These are phyloP conservation scores for Thumatha senex DNA, from an alignment of 2,888 invertebrate species.

Conservation along the genomic window DNA sequence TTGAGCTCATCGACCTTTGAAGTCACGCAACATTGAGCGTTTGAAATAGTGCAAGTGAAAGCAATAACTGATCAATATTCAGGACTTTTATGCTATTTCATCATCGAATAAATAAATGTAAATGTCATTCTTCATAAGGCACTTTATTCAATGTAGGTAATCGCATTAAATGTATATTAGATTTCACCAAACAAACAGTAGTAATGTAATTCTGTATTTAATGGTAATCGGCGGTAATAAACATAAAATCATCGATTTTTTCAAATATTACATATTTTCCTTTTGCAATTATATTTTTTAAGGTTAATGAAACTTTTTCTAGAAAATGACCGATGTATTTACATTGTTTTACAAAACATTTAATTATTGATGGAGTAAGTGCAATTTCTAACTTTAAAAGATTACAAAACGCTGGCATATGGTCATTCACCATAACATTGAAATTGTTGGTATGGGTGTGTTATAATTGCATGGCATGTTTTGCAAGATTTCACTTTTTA, in stretches of 20 bases:
- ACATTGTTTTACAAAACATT: constrained; percentile 2
- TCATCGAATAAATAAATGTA: no score
- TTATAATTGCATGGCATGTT: constrained; percentile 33
- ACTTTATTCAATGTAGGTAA: no score
- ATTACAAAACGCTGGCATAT: constrained; percentile 19
- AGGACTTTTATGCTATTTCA: no score
- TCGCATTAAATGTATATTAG: no score
- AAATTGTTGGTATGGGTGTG: constrained; percentile 12
- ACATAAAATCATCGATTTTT: no score
- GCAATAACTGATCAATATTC: constrained; percentile 23
- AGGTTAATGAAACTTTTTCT: constrained; percentile 1
- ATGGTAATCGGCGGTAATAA: no score
- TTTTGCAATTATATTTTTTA: neutral
- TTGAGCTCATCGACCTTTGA: constrained; percentile 48
- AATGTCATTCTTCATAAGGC: no score
- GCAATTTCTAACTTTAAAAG: constrained; percentile 14
- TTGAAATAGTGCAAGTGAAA: constrained; percentile 52
- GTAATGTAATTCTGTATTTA: no score
- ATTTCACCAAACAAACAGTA: no score
- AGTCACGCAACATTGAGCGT: constrained; percentile 57
- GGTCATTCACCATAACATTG: constrained; percentile 21
- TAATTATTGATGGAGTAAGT: constrained; percentile 6
- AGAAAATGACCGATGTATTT: neutral
- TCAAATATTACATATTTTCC: no score
- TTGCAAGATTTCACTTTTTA: constrained; percentile 28